Evolutionary conservation across 2,113 vertebrate species (phyloP).

Genomic region (Sinocyclocheilus anshuiensis): DNA sequence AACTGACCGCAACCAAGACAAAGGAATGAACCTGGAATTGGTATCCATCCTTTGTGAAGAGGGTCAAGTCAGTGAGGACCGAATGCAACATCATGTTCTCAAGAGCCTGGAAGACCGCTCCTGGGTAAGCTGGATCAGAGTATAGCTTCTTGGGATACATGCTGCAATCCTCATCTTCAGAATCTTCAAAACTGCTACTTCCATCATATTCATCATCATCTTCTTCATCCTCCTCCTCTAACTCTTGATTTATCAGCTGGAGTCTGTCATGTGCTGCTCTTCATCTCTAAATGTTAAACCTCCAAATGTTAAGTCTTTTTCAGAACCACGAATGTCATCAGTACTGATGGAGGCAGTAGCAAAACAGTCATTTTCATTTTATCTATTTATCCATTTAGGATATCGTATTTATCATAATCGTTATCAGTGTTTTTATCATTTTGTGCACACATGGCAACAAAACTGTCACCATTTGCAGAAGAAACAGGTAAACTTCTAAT

Average conservation of each 20-base stretch:
- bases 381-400: too few relatives aligned
- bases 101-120: constrained; percentile 69
- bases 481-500: background rate
- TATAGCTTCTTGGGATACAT: constrained; percentile 57
- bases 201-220: background rate
- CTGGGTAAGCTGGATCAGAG: constrained; percentile 57
- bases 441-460: background rate
- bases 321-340: background rate
- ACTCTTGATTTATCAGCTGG: background rate
- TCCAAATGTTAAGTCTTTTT: background rate
- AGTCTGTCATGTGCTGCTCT: background rate
- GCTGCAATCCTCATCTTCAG: constrained; percentile 29
- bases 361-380: constrained; percentile 13
- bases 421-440: background rate
- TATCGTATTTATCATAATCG: background rate
- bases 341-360: background rate
- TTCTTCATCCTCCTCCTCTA: background rate
- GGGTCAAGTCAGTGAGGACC: constrained; percentile 73
- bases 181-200: background rate
- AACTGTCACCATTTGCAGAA: background rate
- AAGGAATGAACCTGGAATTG: constrained; percentile 67
- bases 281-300: background rate
- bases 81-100: constrained; percentile 65
- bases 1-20: constrained; percentile 77
- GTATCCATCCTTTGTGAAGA: constrained; percentile 60